phyloP scores from a whole-genome alignment of 2,797 vertebrate genomes.

The Geotrypetes seraphini region DNA sequence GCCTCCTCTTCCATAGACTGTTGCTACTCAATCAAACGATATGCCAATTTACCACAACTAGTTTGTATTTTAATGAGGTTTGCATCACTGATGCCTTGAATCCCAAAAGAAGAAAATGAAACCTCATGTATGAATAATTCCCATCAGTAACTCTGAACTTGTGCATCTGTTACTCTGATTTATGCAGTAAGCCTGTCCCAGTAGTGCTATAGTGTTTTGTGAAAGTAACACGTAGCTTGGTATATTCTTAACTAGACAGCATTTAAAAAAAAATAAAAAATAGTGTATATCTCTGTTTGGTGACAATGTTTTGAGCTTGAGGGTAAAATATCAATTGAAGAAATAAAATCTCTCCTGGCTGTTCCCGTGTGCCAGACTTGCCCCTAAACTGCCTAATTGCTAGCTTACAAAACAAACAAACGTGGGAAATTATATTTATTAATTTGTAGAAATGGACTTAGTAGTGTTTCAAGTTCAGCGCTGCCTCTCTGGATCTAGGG shows the following conservation, averaged over 20 bases:
- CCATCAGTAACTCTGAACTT: not conserved
- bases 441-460: not conserved
- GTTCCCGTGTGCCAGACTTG: not conserved
- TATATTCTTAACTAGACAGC: too few relatives aligned
- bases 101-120: not conserved
- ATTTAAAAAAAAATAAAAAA: too few relatives aligned
- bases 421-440: too few relatives aligned
- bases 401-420: not conserved
- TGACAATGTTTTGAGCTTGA: too few relatives aligned
- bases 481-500: not conserved
- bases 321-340: not conserved
- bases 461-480: accelerated
- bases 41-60: not conserved
- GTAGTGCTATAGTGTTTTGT: too few relatives aligned
- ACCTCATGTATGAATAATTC: not conserved
- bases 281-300: too few relatives aligned
- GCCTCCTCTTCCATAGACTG: not conserved
- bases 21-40: not conserved
- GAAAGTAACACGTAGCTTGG: too few relatives aligned
- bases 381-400: not conserved
- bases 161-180: not conserved
- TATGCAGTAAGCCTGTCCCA: not conserved
- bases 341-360: not conserved
- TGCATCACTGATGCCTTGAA: not conserved
- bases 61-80: not conserved